Conservation (phyloP, 2,113 vertebrate genomes). For the Galemys pyrenaicus region DNA sequence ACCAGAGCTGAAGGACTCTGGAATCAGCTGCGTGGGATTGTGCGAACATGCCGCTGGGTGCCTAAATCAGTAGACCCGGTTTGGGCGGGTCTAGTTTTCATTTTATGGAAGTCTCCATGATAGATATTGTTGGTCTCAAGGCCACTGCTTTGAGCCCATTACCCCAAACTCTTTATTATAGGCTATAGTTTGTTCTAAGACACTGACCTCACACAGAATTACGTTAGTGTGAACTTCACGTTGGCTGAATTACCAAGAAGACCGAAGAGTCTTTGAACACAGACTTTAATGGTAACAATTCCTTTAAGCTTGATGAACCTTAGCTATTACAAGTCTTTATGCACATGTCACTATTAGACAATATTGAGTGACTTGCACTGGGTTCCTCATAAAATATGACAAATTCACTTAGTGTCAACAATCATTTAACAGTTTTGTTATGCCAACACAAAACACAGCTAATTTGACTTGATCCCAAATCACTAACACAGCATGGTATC, state of each 20-base stretch:
- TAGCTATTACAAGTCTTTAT: conserved; percentile 76
- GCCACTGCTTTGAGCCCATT: background rate
- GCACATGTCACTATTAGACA: conserved; percentile 75
- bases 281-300: conserved; percentile 81
- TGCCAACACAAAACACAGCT: conserved; percentile 75
- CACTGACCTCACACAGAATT: conserved; percentile 18
- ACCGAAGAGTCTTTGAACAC: conserved; percentile 78
- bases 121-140: background rate
- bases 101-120: background rate
- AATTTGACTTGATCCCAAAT: conserved; percentile 58
- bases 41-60: background rate
- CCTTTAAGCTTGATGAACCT: conserved; percentile 75
- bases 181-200: background rate
- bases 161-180: background rate
- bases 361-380: conserved; percentile 77
- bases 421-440: conserved; percentile 74
- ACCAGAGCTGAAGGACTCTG: no score
- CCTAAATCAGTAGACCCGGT: background rate
- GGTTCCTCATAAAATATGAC: conserved; percentile 74
- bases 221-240: conserved; percentile 46
- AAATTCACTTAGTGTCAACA: conserved; percentile 73
- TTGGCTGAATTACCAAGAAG: conserved; percentile 75
- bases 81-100: background rate
- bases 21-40: background rate
- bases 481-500: conserved; percentile 66